A percentile compares a stretch with the other conserved stretches of the same genome.
phyloP scores from a whole-genome alignment of 1,140 invertebrate species.

The Metaphire vulgaris region DNA sequence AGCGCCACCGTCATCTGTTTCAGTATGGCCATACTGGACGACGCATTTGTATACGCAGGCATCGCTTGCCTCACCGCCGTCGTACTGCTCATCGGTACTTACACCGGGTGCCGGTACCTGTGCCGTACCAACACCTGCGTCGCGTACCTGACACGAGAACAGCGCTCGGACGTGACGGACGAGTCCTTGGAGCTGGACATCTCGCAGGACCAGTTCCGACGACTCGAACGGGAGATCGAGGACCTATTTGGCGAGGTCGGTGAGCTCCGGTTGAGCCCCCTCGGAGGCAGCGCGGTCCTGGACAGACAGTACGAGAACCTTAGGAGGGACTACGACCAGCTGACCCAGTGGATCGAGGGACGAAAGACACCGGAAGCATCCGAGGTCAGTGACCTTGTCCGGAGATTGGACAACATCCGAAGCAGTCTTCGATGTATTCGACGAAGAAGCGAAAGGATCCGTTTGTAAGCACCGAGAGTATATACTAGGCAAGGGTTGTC shows the following conservation, averaged over 20 bases:
- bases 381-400: background rate
- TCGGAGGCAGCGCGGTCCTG: background rate
- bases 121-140: too few species aligned
- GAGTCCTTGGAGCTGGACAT: background rate
- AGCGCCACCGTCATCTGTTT: background rate
- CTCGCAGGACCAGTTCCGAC: background rate
- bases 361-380: background rate
- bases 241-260: background rate
- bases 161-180: background rate
- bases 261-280: background rate
- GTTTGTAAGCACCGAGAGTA: background rate
- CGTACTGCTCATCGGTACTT: background rate
- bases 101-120: background rate
- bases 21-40: background rate
- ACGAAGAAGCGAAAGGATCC: background rate
- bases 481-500: too few species aligned
- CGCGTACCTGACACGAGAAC: background rate
- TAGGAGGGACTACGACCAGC: background rate
- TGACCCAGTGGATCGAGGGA: background rate
- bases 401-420: background rate
- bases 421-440: background rate
- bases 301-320: background rate
- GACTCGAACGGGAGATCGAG: background rate
- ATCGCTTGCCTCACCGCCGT: background rate
- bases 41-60: background rate